phyloP scores from a whole-genome alignment of 92 coral and sea anemone genomes.

The Pocillopora grandis region DNA sequence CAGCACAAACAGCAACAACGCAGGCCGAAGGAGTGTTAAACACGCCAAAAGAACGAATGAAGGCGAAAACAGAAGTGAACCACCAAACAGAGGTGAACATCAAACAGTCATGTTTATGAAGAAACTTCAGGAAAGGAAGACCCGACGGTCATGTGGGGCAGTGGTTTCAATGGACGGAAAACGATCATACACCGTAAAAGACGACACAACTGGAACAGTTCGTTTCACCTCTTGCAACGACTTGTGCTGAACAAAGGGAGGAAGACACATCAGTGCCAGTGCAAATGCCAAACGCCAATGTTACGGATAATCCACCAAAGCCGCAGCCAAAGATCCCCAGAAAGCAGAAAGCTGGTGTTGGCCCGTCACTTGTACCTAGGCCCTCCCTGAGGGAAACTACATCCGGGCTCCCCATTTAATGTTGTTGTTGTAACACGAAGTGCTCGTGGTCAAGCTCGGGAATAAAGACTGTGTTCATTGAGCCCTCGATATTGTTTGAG shows the following conservation, averaged over 20 bases:
- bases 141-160: slow-evolving; percentile 62
- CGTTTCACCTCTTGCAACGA: slow-evolving; percentile 56
- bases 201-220: slow-evolving; percentile 60
- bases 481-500: too few species aligned
- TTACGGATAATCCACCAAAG: slow-evolving; percentile 59
- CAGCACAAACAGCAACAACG: slow-evolving; percentile 16
- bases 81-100: slow-evolving; percentile 63
- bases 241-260: slow-evolving; percentile 54
- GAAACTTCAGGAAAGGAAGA: slow-evolving; percentile 59
- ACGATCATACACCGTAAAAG: slow-evolving; percentile 11
- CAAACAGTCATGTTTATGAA: slow-evolving; percentile 68
- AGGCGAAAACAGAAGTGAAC: slow-evolving; percentile 67
- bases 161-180: slow-evolving; percentile 41
- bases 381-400: too few species aligned
- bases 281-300: slow-evolving; percentile 65
- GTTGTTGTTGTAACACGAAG: too few species aligned
- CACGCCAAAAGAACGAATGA: slow-evolving; percentile 67
- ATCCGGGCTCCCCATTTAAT: too few species aligned
- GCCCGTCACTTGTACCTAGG: too few species aligned
- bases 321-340: slow-evolving; percentile 64
- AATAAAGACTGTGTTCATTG: too few species aligned
- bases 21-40: slow-evolving; percentile 65
- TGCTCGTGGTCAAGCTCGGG: too few species aligned
- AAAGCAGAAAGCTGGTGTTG: slow-evolving; percentile 41
- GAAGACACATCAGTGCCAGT: slow-evolving; percentile 63